phyloP scores from a whole-genome alignment of 2,797 vertebrate species.

The Lithobates pipiens region DNA sequence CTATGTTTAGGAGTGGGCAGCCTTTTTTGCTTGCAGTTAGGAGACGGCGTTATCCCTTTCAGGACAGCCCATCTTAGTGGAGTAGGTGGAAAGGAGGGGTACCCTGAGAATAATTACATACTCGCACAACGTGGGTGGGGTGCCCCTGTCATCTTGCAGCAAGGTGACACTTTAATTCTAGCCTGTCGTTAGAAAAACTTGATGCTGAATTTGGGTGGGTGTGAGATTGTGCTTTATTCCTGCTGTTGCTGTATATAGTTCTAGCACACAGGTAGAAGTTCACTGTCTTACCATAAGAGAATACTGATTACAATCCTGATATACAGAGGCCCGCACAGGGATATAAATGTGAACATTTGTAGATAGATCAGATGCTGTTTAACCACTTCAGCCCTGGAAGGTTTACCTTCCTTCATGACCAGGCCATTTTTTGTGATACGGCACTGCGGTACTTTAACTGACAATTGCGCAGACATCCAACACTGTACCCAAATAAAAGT shows the following conservation, averaged over 20 bases:
- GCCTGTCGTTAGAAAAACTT: conserved; percentile 37
- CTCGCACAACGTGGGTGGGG: conserved; percentile 38
- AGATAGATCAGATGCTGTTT: too few species aligned
- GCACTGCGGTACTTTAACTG: too few species aligned
- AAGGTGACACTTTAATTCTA: conserved; percentile 57
- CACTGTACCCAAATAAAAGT: too few species aligned
- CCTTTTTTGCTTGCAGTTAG: not conserved
- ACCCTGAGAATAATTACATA: conserved; percentile 51
- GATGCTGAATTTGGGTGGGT: conserved; percentile 35
- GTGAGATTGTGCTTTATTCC: not conserved
- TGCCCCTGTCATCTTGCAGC: conserved; percentile 38
- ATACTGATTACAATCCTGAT: too few species aligned
- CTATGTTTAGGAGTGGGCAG: not conserved
- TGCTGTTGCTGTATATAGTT: not conserved
- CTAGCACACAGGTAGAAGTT: conserved; percentile 12
- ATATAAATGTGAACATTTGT: too few species aligned
- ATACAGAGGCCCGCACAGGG: too few species aligned
- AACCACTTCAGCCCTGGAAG: too few species aligned
- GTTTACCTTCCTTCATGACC: too few species aligned
- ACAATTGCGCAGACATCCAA: too few species aligned
- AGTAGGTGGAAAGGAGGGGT: conserved; percentile 35
- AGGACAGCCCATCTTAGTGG: conserved; percentile 19
- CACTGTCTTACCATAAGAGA: too few species aligned
- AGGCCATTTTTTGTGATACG: too few species aligned
- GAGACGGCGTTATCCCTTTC: conserved; percentile 28